Conservation (phyloP, 1,140 invertebrate species). For the Temnothorax longispinosus region DNA sequence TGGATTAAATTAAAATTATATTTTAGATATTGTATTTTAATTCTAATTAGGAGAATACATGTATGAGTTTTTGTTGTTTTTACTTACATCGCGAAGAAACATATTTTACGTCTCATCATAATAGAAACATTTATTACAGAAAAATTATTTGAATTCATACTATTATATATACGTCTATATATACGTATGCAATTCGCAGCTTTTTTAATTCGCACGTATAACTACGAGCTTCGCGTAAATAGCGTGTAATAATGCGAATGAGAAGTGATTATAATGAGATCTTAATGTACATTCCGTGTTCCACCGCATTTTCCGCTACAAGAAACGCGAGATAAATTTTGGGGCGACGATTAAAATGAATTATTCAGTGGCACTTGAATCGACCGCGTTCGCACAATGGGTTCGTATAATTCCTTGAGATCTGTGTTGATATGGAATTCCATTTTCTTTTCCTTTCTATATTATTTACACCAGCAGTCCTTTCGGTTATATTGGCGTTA, state of each 20-base stretch:
- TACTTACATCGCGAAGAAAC: not conserved
- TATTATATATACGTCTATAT: no score
- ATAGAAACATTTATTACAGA: not conserved
- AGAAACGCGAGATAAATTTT: slow-evolving; percentile 71
- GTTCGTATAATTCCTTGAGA: slow-evolving; percentile 58
- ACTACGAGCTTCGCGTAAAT: slow-evolving; percentile 3
- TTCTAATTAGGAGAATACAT: not conserved
- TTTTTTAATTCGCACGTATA: slow-evolving; percentile 26
- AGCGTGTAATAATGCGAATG: slow-evolving; percentile 45
- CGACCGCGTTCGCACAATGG: slow-evolving; percentile 51
- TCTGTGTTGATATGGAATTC: slow-evolving; percentile 37
- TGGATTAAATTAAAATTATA: not conserved
- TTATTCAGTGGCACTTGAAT: slow-evolving; percentile 71
- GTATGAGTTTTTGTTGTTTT: not conserved
- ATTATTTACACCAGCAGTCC: slow-evolving; percentile 18
- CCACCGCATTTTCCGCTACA: slow-evolving; percentile 52
- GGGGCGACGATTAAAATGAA: slow-evolving; percentile 73
- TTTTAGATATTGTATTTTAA: not conserved
- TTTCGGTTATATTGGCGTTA: not conserved
- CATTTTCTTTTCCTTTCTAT: slow-evolving; percentile 3
- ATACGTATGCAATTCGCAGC: not conserved
- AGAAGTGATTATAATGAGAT: slow-evolving; percentile 53
- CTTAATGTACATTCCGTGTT: slow-evolving; percentile 63
- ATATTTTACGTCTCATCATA: not conserved
- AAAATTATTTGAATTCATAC: not conserved